A percentile compares a stretch with the other conserved stretches of the same genome.
Conservation (phyloP, 1,140 invertebrate genomes). For the Aphaenogaster rudis region DNA sequence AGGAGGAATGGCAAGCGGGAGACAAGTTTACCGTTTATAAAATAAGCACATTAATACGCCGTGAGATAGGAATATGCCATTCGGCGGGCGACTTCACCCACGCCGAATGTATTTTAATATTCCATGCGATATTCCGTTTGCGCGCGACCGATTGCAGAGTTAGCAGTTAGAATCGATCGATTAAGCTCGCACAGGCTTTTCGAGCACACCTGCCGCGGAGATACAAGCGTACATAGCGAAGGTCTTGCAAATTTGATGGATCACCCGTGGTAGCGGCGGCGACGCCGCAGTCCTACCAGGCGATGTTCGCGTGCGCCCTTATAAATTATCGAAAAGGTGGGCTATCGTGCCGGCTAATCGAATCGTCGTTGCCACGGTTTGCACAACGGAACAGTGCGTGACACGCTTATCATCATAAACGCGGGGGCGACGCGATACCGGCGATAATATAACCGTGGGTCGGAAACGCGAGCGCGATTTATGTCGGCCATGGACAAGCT, state of each 20-base stretch:
- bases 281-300: conserved; percentile 3
- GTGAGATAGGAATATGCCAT: not conserved
- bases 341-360: conserved; percentile 57
- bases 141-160: conserved; percentile 28
- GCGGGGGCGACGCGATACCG: conserved; percentile 44
- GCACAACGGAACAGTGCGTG: conserved; percentile 57
- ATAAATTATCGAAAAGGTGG: conserved; percentile 64
- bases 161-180: conserved; percentile 71
- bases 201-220: conserved; percentile 54
- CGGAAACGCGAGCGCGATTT: not conserved
- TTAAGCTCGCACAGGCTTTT: conserved; percentile 66
- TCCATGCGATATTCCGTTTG: conserved; percentile 62
- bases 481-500: conserved; percentile 27
- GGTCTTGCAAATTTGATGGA: conserved; percentile 71
- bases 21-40: not conserved
- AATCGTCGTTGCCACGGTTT: conserved; percentile 54
- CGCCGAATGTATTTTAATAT: conserved; percentile 61
- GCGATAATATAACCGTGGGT: conserved; percentile 42
- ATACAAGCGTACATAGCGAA: conserved; percentile 43
- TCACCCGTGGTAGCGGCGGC: conserved; percentile 14
- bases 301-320: conserved; percentile 50
- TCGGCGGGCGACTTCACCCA: not conserved
- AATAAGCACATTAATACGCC: not conserved
- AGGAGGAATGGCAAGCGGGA: not conserved
- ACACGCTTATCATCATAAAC: conserved; percentile 56